A percentile compares a stretch with the other conserved stretches of the same genome.
Conservation (phyloP, 1,140 invertebrate species). For the Lineus longissimus region DNA sequence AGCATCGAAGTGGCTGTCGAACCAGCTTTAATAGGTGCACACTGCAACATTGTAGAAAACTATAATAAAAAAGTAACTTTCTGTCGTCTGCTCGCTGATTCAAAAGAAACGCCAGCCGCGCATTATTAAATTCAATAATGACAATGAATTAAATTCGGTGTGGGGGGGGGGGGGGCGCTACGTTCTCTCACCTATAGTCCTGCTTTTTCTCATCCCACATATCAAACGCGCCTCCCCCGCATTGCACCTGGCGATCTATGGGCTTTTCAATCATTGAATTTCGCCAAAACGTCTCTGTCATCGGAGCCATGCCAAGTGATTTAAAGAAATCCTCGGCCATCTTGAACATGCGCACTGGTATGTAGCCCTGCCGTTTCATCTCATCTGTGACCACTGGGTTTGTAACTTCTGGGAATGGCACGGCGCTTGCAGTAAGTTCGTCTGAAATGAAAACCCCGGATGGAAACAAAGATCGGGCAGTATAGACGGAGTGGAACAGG, state of each 20-base stretch:
- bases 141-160: too few relatives aligned
- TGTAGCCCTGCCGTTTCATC: constrained; percentile 72
- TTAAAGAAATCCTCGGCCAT: constrained; percentile 82
- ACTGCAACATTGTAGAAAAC: too few relatives aligned
- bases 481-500: too few relatives aligned
- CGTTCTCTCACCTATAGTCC: neutral
- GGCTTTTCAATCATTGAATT: constrained; percentile 57
- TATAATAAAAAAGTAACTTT: too few relatives aligned
- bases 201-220: constrained; percentile 58
- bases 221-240: constrained; percentile 90
- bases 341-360: constrained; percentile 71
- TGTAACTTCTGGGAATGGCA: constrained; percentile 72
- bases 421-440: constrained; percentile 86
- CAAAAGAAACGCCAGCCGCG: too few relatives aligned
- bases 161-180: neutral
- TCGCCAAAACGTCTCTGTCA: constrained; percentile 65
- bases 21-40: too few relatives aligned
- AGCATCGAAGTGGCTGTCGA: too few relatives aligned
- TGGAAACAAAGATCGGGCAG: too few relatives aligned
- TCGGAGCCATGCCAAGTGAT: constrained; percentile 75
- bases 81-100: too few relatives aligned
- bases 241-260: constrained; percentile 64
- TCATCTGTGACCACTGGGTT: constrained; percentile 68
- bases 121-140: too few relatives aligned
- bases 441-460: too few relatives aligned